Evolutionary conservation across 2,797 vertebrate species (phyloP), one percentile per base, ranked within the genome.

Genomic region (Aldrovandia affinis): DNA sequence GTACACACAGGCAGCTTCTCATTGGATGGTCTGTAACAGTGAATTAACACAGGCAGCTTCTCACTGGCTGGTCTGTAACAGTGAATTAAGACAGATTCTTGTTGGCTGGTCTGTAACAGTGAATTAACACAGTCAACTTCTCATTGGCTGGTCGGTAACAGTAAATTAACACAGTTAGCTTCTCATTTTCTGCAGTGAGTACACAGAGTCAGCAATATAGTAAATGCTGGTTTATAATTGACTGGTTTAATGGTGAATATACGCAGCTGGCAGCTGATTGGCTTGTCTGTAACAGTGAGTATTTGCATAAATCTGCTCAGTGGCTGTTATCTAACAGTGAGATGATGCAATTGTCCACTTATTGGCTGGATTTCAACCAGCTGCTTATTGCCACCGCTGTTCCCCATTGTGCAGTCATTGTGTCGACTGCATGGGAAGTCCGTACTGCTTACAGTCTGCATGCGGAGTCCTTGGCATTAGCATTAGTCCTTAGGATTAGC

Each of bases 261-360:
- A n/a, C n/a, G n/a, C n/a, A n/a, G n/a, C n/a, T n/a, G n/a, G n/a
- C n/a, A n/a, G n/a, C n/a, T n/a, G n/a, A n/a, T n/a, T n/a, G 94
- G 59, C 98, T 98, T 0, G 96, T 95, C 86, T 99, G 98, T 30
- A 96, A 95, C 87, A 98, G 98, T 99, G 93, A 97, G 98, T 70
- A 70, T n/a, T n/a, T n/a, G n/a, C n/a, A n/a, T n/a, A n/a, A n/a
- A n/a, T n/a, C 52, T 42, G n/a, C 61, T 12, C 61, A n/a, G 10
- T 63, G 61, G 61, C 25, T 63, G n/a, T 63, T 10, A 50, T 3
- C 47, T 50, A 63, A 63, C 25, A 28, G 25, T 63, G 22, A 63
- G 61, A n/a, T 10, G 2, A n/a, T 63, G 61, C 61, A 63, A 15
- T 36, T 30, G 33, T 1, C 33, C 33, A 36, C 30, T 39, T 14